Percentiles rank a stretch among this genome's conserved stretches.
These are phyloP conservation scores for Naja naja DNA, from an alignment of 2,113 vertebrate genomes.

Conservation along the genomic window DNA sequence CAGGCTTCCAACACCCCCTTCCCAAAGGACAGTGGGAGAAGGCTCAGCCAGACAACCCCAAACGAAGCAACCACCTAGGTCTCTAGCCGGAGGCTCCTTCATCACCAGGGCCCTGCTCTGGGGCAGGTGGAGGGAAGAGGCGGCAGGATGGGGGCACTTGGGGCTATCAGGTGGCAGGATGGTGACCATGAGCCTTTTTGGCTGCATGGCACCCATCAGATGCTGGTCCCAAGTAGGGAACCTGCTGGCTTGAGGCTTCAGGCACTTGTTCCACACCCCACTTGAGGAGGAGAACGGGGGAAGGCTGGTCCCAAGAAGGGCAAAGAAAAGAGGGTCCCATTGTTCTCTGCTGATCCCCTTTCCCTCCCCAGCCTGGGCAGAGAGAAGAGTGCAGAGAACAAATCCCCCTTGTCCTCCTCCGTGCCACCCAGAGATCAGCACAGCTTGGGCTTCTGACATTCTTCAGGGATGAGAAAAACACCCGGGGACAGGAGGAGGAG, in stretches of 20 bases:
- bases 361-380: constrained; percentile 11
- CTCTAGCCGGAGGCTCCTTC: not conserved
- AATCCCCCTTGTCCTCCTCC: constrained; percentile 61
- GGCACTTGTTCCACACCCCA: not conserved
- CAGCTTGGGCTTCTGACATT: constrained; percentile 45
- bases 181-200: not conserved
- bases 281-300: not conserved
- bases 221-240: not conserved
- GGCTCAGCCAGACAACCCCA: not conserved
- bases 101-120: not conserved
- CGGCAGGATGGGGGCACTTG: not conserved
- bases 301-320: constrained; percentile 29
- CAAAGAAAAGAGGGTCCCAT: constrained; percentile 61
- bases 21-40: not conserved
- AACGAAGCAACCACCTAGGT: not conserved
- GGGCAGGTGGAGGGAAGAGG: not conserved
- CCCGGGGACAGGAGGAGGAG: not conserved
- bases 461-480: constrained; percentile 43
- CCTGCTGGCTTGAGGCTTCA: not conserved
- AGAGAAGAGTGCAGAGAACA: constrained; percentile 62
- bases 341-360: constrained; percentile 67
- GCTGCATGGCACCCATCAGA: not conserved
- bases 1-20: not conserved
- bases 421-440: constrained; percentile 57
- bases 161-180: not conserved